Evolutionary conservation across 2,113 vertebrate genomes (phyloP), one percentile per base, ranked within the genome.

Genomic region (Pithys albifrons): DNA sequence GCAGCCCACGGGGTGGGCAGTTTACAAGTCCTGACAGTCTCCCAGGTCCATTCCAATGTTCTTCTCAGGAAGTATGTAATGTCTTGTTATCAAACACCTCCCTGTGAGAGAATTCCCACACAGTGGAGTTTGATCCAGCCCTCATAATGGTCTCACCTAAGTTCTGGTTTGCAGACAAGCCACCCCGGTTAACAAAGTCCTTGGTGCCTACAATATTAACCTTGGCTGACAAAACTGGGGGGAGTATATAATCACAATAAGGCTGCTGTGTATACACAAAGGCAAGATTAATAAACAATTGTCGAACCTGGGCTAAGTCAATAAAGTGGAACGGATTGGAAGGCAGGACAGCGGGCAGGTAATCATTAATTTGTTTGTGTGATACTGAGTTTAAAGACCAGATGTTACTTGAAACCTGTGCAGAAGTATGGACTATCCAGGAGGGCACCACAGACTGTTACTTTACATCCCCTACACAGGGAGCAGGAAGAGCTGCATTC

Each of bases 401-500:
- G 93, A 82, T 91, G 92, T 89, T 93, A 89, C 77, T 49, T 75
- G 80, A 95, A 92, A 95, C 52, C 54, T 0, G 0, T 61, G 37
- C 69, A 75, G 88, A 94, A 91, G 73, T 73, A 35, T 35, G 70
- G 74, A 62, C 73, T 54, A n/a, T 71, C 58, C 1, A 2, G 58
- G 41, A 86, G 51, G 48, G 88, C 79, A 94, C 59, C 1, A 3
- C 39, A 79, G 58, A 19, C 85, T 72, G 85, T 90, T 94, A 93
- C 61, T 46, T 81, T 85, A 95, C 62, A 87, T n/a, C 54, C 58
- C 55, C 52, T 91, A 51, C 66, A 61, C 7, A 37, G 20, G 19
- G 76, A 95, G 62, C 91, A 93, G 92, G 91, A 96, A 93, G 57
- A 93, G 57, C 86, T 87, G 69, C 95, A 95, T 95, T 96, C 91